phyloP scores from a whole-genome alignment of 2,888 invertebrate genomes.

The Caenorhabditis sp. region DNA sequence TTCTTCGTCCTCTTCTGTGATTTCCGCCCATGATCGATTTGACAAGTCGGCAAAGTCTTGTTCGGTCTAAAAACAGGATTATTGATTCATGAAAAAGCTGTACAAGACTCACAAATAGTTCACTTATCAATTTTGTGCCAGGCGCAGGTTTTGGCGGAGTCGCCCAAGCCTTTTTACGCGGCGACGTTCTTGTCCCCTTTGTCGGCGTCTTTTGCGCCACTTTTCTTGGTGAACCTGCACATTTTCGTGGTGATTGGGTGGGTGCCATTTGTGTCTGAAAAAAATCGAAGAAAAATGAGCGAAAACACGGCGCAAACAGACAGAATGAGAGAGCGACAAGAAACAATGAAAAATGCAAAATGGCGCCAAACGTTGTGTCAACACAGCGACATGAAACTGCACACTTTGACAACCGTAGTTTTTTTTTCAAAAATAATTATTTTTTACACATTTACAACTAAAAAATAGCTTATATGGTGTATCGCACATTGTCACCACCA shows the following conservation, averaged over 20 bases:
- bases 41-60: conserved; percentile 48
- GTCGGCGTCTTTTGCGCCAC: conserved; percentile 32
- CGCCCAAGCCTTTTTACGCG: conserved; percentile 58
- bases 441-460: background rate
- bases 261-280: background rate
- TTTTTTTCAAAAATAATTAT: too few relatives aligned
- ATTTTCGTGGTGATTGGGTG: background rate
- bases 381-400: background rate
- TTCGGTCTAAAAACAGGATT: conserved; percentile 24
- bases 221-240: conserved; percentile 17
- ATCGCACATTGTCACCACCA: background rate
- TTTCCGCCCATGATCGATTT: conserved; percentile 59
- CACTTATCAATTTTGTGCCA: conserved; percentile 18
- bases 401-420: background rate
- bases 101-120: conserved; percentile 39
- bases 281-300: background rate
- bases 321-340: background rate
- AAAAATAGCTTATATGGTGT: background rate
- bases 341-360: background rate
- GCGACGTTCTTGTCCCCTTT: conserved; percentile 46
- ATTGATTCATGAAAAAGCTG: background rate
- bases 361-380: background rate
- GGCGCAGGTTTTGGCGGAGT: conserved; percentile 40
- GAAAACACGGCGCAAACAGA: background rate
- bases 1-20: conserved; percentile 47